These are phyloP conservation scores for Pseudachorutes palmiensis DNA, from an alignment of 1,140 invertebrate genomes.

Conservation along the genomic window DNA sequence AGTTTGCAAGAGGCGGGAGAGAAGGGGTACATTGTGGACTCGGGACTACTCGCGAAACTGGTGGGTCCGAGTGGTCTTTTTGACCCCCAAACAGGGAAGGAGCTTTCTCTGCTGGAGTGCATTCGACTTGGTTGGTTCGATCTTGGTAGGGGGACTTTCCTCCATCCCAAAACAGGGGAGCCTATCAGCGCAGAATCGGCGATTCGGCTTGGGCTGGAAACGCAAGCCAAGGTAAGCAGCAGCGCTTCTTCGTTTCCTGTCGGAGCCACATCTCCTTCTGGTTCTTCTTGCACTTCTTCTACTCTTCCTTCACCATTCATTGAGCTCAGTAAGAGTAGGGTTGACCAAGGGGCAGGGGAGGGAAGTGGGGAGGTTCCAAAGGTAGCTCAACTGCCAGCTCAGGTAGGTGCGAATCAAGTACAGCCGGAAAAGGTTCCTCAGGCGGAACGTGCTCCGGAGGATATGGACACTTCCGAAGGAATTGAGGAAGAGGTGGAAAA, in stretches of 20 bases:
- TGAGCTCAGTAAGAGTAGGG: constrained; percentile 9
- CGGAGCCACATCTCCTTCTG: neutral
- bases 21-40: constrained; percentile 60
- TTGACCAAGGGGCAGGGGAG: constrained; percentile 2
- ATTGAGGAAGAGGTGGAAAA: too few relatives aligned
- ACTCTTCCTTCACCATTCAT: constrained; percentile 16
- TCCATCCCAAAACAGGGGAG: constrained; percentile 50
- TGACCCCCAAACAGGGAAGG: constrained; percentile 56
- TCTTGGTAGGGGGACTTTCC: constrained; percentile 60
- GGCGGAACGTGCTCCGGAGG: too few relatives aligned
- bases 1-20: constrained; percentile 68
- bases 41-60: constrained; percentile 60
- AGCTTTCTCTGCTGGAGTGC: constrained; percentile 73
- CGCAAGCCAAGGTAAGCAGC: constrained; percentile 43
- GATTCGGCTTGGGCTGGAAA: constrained; percentile 50
- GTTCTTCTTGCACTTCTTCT: constrained; percentile 15
- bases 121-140: constrained; percentile 81
- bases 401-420: neutral
- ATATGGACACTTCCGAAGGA: too few relatives aligned
- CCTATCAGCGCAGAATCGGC: constrained; percentile 70
- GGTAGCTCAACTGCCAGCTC: too few relatives aligned
- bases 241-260: neutral
- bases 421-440: constrained; percentile 26
- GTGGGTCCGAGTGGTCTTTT: constrained; percentile 69
- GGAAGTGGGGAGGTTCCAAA: neutral